A percentile compares a stretch with the other conserved stretches of the same genome.
These are phyloP conservation scores for Ictalurus punctatus DNA, from an alignment of 2,113 vertebrate species.

Conservation along the genomic window DNA sequence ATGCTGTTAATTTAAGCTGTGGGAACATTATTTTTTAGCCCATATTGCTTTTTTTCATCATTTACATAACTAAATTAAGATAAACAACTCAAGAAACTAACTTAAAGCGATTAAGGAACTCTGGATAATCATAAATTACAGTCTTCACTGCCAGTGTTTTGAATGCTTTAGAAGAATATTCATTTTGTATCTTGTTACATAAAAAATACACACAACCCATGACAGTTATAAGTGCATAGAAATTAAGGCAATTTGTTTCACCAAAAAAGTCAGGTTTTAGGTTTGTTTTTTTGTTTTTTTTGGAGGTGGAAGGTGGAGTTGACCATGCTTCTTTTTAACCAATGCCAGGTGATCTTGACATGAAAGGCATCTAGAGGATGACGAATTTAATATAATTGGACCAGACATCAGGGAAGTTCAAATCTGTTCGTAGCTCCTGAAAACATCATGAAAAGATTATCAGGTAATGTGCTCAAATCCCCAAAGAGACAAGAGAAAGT, in stretches of 20 bases:
- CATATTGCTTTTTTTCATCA: constrained; percentile 18
- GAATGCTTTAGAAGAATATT: background rate
- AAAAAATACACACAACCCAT: constrained; percentile 6
- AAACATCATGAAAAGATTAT: background rate
- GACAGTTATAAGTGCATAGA: background rate
- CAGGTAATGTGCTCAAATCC: background rate
- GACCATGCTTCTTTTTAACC: background rate
- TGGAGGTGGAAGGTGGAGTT: no score
- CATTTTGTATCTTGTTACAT: constrained; percentile 3
- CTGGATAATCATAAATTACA: background rate
- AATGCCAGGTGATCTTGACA: constrained; percentile 18
- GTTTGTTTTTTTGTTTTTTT: background rate
- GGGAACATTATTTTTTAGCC: background rate
- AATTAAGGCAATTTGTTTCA: constrained; percentile 3
- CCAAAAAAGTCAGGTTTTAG: background rate
- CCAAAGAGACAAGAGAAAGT: background rate
- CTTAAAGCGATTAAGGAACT: constrained; percentile 12
- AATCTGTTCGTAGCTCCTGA: background rate
- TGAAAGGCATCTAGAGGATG: background rate
- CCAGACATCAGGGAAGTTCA: constrained; percentile 28
- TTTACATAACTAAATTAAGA: constrained; percentile 24
- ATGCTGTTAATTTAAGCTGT: constrained; percentile 25
- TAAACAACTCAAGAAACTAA: constrained; percentile 2
- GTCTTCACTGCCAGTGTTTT: background rate
- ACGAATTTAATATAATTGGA: constrained; percentile 26